These are phyloP conservation scores for Brachyptera risi DNA, from an alignment of 2,888 invertebrate genomes.

Conservation along the genomic window DNA sequence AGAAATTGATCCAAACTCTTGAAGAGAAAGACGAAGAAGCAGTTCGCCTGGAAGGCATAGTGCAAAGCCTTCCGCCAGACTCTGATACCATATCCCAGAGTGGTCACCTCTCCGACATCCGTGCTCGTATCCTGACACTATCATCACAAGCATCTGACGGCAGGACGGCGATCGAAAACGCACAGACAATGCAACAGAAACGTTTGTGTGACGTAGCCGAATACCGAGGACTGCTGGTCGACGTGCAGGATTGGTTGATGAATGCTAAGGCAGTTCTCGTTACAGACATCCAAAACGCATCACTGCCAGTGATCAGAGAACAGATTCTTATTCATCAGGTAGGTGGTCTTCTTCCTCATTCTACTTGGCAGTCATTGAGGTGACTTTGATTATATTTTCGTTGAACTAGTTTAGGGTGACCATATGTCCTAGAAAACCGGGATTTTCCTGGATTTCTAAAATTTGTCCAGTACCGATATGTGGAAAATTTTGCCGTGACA, in stretches of 20 bases:
- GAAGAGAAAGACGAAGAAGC: constrained; percentile 65
- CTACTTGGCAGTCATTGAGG: no score
- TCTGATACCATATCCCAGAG: constrained; percentile 57
- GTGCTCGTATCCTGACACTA: constrained; percentile 61
- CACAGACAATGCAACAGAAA: constrained; percentile 51
- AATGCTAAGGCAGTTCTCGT: constrained; percentile 38
- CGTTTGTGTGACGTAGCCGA: constrained; percentile 52
- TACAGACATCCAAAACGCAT: constrained; percentile 33
- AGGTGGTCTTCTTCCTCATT: no score
- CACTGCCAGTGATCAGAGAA: constrained; percentile 18
- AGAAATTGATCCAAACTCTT: constrained; percentile 68
- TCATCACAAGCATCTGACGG: constrained; percentile 67
- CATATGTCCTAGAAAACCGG: no score
- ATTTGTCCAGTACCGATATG: no score
- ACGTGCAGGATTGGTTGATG: constrained; percentile 54
- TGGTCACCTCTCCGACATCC: constrained; percentile 55
- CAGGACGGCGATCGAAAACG: constrained; percentile 50
- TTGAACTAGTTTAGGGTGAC: no score
- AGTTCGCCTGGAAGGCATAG: constrained; percentile 57
- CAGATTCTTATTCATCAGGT: constrained; percentile 31
- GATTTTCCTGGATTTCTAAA: no score
- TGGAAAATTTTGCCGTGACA: no score
- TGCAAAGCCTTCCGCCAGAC: constrained; percentile 61
- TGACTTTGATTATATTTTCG: no score
- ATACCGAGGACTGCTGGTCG: constrained; percentile 51